phyloP scores from a whole-genome alignment of 2,797 vertebrate species.

The Cetoscarus ocellatus region DNA sequence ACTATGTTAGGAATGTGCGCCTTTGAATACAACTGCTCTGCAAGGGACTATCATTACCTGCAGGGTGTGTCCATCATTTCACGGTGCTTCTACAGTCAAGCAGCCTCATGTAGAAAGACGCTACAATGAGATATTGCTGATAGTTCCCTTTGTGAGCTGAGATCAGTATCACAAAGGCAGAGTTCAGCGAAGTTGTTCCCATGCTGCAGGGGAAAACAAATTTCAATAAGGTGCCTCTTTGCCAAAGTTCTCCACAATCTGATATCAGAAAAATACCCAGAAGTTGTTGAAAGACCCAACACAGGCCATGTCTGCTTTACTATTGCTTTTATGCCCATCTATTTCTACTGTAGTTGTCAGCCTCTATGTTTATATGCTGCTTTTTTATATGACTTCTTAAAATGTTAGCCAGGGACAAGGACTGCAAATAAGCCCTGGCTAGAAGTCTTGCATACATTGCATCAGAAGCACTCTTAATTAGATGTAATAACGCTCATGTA shows the following conservation, averaged over 20 bases:
- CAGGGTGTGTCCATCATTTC: constrained; percentile 45
- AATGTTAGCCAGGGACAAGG: too few relatives aligned
- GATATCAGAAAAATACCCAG: background rate
- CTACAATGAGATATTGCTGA: background rate
- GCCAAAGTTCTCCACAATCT: background rate
- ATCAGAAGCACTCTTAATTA: too few relatives aligned
- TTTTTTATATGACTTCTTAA: too few relatives aligned
- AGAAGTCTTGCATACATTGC: too few relatives aligned
- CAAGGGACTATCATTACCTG: constrained; percentile 56
- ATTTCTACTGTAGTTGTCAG: too few relatives aligned
- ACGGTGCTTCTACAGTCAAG: constrained; percentile 9
- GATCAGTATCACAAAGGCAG: constrained; percentile 10
- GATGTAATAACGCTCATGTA: too few relatives aligned
- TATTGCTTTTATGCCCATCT: too few relatives aligned
- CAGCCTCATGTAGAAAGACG: constrained; percentile 23
- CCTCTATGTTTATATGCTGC: too few relatives aligned
- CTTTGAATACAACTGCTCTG: constrained; percentile 62
- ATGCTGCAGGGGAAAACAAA: background rate
- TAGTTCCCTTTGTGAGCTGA: constrained; percentile 13
- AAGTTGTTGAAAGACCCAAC: background rate
- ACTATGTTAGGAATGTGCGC: constrained; percentile 75
- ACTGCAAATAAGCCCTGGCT: too few relatives aligned
- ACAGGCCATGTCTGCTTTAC: too few relatives aligned
- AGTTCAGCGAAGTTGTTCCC: background rate
- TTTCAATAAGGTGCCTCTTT: background rate